Percentiles rank a stretch among this genome's conserved stretches.
Conservation (phyloP, 2,797 vertebrate species). For the Varecia variegata region DNA sequence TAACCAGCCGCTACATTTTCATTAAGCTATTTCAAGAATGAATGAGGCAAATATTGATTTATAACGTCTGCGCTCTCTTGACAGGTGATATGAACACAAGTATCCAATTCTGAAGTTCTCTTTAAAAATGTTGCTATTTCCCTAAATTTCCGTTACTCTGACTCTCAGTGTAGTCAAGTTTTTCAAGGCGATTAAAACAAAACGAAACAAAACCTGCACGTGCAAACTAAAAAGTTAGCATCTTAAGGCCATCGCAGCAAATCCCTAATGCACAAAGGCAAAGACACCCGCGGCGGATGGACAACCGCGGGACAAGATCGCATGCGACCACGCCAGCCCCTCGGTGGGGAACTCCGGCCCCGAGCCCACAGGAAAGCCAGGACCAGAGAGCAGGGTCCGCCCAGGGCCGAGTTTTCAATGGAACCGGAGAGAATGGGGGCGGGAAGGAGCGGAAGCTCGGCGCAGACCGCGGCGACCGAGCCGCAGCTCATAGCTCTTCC, state of each 20-base stretch:
- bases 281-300: background rate
- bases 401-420: slow-evolving; percentile 11
- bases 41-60: background rate
- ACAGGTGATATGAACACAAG: slow-evolving; percentile 16
- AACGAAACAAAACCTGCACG: slow-evolving; percentile 58
- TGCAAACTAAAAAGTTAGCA: slow-evolving; percentile 57
- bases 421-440: background rate
- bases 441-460: slow-evolving; percentile 61
- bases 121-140: background rate
- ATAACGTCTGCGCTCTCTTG: background rate
- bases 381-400: background rate
- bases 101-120: background rate
- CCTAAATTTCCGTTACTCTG: background rate
- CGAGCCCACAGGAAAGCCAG: background rate
- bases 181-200: background rate
- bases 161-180: background rate
- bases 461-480: background rate
- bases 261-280: slow-evolving; percentile 53
- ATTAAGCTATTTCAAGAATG: background rate
- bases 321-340: background rate
- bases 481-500: background rate
- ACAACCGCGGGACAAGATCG: background rate
- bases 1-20: background rate
- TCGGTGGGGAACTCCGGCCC: background rate
- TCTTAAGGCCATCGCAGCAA: background rate